These are phyloP conservation scores for Notothenia coriiceps DNA, from an alignment of 2,113 vertebrate species.

Conservation along the genomic window DNA sequence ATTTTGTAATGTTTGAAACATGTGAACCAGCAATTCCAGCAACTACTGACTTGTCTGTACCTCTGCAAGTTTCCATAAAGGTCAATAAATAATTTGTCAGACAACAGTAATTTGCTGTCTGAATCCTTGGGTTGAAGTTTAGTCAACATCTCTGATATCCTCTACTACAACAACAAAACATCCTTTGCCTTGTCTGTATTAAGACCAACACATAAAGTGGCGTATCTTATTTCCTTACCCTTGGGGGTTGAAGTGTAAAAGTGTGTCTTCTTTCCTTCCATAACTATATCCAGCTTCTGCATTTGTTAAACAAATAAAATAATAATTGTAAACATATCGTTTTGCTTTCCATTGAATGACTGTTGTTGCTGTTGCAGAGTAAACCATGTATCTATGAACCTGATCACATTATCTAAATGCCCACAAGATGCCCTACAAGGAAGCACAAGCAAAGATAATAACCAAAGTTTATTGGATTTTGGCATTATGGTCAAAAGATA, in stretches of 20 bases:
- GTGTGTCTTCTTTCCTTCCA: conserved; percentile 9
- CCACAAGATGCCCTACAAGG: neutral
- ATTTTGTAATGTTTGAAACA: neutral
- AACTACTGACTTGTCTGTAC: conserved; percentile 4
- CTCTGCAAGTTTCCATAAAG: neutral
- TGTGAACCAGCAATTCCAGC: neutral
- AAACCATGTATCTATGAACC: neutral
- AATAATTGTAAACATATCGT: conserved; percentile 9
- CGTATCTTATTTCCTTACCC: neutral
- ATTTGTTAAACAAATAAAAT: conserved; percentile 65
- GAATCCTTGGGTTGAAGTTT: neutral
- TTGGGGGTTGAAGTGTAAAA: conserved; percentile 9
- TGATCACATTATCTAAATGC: neutral
- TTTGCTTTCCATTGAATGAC: neutral
- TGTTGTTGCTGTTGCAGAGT: neutral
- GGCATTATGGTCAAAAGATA: conserved; percentile 69
- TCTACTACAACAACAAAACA: neutral
- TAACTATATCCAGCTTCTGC: conserved; percentile 42
- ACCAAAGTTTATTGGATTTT: conserved; percentile 79
- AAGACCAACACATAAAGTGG: neutral
- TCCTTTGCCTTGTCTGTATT: neutral
- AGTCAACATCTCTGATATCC: conserved; percentile 13
- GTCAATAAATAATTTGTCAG: neutral
- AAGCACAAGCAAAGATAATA: conserved; percentile 50
- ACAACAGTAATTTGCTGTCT: neutral